phyloP scores from a whole-genome alignment of 2,797 vertebrate genomes.

The Bovichtus diacanthus region DNA sequence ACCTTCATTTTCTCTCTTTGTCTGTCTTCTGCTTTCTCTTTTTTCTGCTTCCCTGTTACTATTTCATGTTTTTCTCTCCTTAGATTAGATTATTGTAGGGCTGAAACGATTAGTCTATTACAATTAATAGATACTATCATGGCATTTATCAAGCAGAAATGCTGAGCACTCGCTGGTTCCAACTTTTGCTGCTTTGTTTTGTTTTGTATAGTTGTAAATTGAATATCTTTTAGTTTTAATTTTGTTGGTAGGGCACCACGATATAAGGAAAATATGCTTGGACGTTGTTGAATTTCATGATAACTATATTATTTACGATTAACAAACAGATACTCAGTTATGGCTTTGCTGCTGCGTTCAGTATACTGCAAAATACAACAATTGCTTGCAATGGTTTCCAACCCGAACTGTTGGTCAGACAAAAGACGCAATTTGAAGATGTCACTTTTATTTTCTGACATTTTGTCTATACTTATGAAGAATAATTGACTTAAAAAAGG shows the following conservation, averaged over 20 bases:
- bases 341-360: too few species aligned
- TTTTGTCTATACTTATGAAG: constrained; percentile 11
- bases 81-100: constrained; percentile 14
- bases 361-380: too few species aligned
- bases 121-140: constrained; percentile 28
- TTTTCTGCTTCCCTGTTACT: background rate
- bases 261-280: too few species aligned
- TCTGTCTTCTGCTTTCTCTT: constrained; percentile 28
- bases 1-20: constrained; percentile 24
- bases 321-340: too few species aligned
- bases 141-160: constrained; percentile 1
- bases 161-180: background rate
- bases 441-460: constrained; percentile 2
- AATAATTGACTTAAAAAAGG: background rate
- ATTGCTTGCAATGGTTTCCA: too few species aligned
- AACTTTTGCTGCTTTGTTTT: constrained; percentile 10
- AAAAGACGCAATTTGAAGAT: constrained; percentile 18
- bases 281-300: too few species aligned
- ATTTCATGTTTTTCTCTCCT: constrained; percentile 15
- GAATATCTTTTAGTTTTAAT: background rate
- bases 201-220: background rate
- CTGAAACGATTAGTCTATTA: constrained; percentile 27
- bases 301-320: too few species aligned
- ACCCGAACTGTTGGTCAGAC: background rate
- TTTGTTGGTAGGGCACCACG: too few species aligned